These are phyloP conservation scores for Anguilla megastoma DNA, from an alignment of 2,797 vertebrate species.

Conservation along the genomic window DNA sequence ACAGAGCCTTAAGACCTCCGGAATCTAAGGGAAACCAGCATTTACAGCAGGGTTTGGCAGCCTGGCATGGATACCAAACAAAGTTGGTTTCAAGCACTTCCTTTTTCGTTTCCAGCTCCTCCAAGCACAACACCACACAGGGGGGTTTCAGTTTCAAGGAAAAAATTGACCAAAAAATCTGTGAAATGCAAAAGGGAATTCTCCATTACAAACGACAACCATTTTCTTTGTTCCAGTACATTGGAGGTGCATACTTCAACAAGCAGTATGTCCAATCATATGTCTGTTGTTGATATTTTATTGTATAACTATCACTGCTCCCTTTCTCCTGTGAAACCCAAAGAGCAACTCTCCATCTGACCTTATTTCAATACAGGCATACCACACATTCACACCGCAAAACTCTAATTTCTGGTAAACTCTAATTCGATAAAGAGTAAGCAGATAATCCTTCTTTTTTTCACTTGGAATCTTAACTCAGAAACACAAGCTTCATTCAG, in stretches of 20 bases:
- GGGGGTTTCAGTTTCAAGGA: background rate
- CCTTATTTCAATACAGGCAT: background rate
- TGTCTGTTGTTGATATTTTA: background rate
- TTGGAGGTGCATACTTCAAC: background rate
- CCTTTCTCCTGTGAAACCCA: background rate
- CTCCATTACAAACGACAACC: background rate
- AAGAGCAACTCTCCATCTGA: background rate
- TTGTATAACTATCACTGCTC: background rate
- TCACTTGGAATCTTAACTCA: background rate
- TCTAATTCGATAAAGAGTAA: background rate
- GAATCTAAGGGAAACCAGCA: slow-evolving; percentile 2
- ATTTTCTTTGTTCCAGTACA: background rate
- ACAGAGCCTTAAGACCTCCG: background rate
- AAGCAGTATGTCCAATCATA: background rate
- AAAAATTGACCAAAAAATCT: background rate
- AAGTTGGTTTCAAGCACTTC: slow-evolving; percentile 17
- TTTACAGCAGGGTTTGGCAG: slow-evolving; percentile 15
- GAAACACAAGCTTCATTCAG: background rate
- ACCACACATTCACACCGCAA: background rate
- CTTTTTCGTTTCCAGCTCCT: background rate
- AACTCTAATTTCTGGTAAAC: background rate
- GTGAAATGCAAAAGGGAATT: background rate
- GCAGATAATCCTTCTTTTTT: background rate
- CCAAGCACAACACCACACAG: slow-evolving; percentile 13
- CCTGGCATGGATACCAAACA: slow-evolving; percentile 1